A percentile compares a stretch with the other conserved stretches of the same genome.
These are phyloP conservation scores for Jaculus jaculus DNA, from an alignment of 2,113 vertebrate genomes.

Conservation along the genomic window DNA sequence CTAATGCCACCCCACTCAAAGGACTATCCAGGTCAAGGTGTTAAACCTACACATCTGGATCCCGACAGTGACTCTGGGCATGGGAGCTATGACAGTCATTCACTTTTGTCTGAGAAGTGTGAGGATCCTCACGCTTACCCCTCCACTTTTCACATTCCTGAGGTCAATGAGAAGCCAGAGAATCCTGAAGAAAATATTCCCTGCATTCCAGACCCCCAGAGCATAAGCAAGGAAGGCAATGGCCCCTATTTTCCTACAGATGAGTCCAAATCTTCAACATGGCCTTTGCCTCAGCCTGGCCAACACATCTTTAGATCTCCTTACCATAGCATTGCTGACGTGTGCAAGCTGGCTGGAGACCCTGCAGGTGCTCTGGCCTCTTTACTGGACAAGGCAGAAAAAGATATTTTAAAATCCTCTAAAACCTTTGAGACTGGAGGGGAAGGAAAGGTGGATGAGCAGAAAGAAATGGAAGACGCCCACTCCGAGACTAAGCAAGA, in stretches of 20 bases:
- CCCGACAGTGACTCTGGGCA: slow-evolving; percentile 92
- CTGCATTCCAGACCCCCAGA: slow-evolving; percentile 47
- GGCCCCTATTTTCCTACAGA: slow-evolving; percentile 56
- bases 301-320: slow-evolving; percentile 75
- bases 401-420: slow-evolving; percentile 38
- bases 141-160: slow-evolving; percentile 59
- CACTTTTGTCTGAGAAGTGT: slow-evolving; percentile 89
- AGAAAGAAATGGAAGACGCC: slow-evolving; percentile 59
- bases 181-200: slow-evolving; percentile 46
- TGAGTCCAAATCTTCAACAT: slow-evolving; percentile 83
- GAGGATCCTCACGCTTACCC: slow-evolving; percentile 65
- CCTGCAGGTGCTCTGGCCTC: slow-evolving; percentile 22
- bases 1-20: slow-evolving; percentile 84
- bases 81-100: slow-evolving; percentile 94
- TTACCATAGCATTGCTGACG: slow-evolving; percentile 83
- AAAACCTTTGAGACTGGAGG: slow-evolving; percentile 56
- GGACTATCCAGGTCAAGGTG: slow-evolving; percentile 69
- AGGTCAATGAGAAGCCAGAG: slow-evolving; percentile 70
- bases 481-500: slow-evolving; percentile 60
- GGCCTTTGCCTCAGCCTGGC: slow-evolving; percentile 85
- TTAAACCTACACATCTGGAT: slow-evolving; percentile 81
- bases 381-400: slow-evolving; percentile 73
- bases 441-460: background rate
- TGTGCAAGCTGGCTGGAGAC: slow-evolving; percentile 63
- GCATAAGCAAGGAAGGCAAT: slow-evolving; percentile 42